A percentile compares a stretch with the other conserved stretches of the same genome.
Evolutionary conservation across 1,140 invertebrate species (phyloP).

Genomic region (Macrobrachium nipponense): DNA sequence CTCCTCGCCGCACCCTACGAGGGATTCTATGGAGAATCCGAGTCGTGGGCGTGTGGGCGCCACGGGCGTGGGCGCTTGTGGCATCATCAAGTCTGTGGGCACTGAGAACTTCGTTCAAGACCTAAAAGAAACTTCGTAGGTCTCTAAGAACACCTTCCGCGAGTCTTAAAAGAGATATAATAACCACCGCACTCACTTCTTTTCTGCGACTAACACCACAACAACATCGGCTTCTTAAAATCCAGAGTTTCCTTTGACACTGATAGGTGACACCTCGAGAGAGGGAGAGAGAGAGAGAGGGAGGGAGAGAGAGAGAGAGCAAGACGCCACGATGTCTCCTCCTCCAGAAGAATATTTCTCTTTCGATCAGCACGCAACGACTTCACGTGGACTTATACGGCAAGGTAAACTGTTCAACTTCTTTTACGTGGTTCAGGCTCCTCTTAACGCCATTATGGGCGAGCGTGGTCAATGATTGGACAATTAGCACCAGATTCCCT

Average conservation of each 20-base stretch:
- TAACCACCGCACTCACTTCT: neutral
- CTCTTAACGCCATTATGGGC: conserved; percentile 57
- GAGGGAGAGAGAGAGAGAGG: too few relatives aligned
- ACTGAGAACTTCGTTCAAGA: neutral
- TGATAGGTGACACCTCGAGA: too few relatives aligned
- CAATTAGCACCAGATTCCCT: conserved; percentile 60
- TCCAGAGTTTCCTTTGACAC: too few relatives aligned
- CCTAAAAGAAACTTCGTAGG: neutral
- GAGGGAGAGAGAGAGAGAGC: too few relatives aligned
- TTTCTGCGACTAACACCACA: too few relatives aligned
- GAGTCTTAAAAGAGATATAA: neutral
- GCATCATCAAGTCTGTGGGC: conserved; percentile 49
- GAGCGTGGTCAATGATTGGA: conserved; percentile 59
- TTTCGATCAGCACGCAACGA: conserved; percentile 37
- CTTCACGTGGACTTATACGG: conserved; percentile 60
- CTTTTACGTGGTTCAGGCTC: conserved; percentile 53
- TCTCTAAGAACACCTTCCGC: neutral
- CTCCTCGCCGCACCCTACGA: conserved; percentile 52
- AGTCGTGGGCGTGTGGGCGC: conserved; percentile 57
- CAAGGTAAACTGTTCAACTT: conserved; percentile 45
- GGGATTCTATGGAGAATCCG: conserved; percentile 54
- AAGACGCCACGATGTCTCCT: neutral
- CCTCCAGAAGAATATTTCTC: conserved; percentile 29
- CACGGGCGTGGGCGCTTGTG: conserved; percentile 57
- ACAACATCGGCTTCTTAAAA: too few relatives aligned